phyloP scores from a whole-genome alignment of 2,113 vertebrate species.

The Rhea americana region DNA sequence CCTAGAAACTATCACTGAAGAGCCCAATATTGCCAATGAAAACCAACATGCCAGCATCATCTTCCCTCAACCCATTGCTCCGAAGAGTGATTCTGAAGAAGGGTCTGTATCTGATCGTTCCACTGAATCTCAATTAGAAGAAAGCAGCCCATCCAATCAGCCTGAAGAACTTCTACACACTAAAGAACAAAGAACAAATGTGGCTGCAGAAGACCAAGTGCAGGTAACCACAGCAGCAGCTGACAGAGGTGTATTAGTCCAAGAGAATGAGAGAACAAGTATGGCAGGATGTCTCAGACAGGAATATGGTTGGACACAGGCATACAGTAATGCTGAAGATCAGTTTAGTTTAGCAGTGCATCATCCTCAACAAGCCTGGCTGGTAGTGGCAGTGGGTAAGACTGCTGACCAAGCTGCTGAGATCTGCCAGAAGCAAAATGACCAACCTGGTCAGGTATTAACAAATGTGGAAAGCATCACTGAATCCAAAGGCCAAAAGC shows the following conservation, averaged over 20 bases:
- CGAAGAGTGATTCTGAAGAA: slow-evolving; percentile 34
- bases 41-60: slow-evolving; percentile 35
- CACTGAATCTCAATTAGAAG: neutral
- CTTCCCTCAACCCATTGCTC: neutral
- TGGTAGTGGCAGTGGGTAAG: neutral
- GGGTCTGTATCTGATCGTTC: slow-evolving; percentile 29
- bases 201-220: slow-evolving; percentile 1
- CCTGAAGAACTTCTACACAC: neutral
- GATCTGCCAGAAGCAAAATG: neutral
- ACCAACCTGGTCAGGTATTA: neutral
- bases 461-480: neutral
- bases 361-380: neutral
- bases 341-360: neutral
- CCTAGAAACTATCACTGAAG: slow-evolving; percentile 85
- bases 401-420: neutral
- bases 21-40: slow-evolving; percentile 71
- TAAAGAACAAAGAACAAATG: neutral
- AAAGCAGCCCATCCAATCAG: neutral
- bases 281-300: neutral
- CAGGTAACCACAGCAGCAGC: neutral
- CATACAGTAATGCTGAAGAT: neutral
- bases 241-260: neutral
- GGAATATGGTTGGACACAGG: neutral
- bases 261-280: neutral
- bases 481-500: neutral